Base-by-base conservation (phyloP, 1,140 invertebrate genomes). In the Macrobrachium rosenbergii region DNA sequence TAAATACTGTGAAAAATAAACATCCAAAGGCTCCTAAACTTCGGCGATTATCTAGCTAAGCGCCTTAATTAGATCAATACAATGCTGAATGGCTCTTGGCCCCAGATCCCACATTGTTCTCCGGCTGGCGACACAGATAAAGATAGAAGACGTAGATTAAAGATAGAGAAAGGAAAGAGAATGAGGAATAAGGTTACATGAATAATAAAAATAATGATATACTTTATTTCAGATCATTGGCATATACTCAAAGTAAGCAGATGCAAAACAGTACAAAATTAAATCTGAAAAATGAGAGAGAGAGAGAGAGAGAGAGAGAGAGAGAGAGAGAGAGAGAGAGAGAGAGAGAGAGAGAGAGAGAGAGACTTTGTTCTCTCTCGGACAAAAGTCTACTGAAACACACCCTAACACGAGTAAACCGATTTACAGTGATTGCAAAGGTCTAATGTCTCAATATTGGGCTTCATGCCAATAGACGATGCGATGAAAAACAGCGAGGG, bases 331-430 rank as follows among this genome's bases (percentile, higher is more conserved):
- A 8, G 21, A n/a, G 21, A 28, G 6, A 28, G 21, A 28, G 21
- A n/a, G 67, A 69, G 67, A 21, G 67, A 69, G 67, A 21, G 67
- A 69, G 67, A 21, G 67, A 69, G 67, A 21, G 67, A 69, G 67
- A 21, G 67, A 69, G 67, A 21, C 28, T 37, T 37, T 37, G 28
- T 37, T 37, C 28, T 37, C 28, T 37, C 28, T 37, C 28, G 67
- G 21, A 37, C 11, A 16, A 72, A 37, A 23, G 67, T 28, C 21
- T 52, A 52, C 52, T 52, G 52, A 0, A 52, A 52, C 52, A 52
- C 52, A 52, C 8, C 7, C 52, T 52, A 52, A 52, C 52, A 52
- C 52, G 52, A 52, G 52, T 52, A 52, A 52, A 52, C 52, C 52
- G 52, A 52, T 52, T 52, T 52, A 52, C 52, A 52, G 52, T 52